Evolutionary conservation across 2,888 invertebrate genomes (phyloP).

Genomic region (Saturnia pavonia): DNA sequence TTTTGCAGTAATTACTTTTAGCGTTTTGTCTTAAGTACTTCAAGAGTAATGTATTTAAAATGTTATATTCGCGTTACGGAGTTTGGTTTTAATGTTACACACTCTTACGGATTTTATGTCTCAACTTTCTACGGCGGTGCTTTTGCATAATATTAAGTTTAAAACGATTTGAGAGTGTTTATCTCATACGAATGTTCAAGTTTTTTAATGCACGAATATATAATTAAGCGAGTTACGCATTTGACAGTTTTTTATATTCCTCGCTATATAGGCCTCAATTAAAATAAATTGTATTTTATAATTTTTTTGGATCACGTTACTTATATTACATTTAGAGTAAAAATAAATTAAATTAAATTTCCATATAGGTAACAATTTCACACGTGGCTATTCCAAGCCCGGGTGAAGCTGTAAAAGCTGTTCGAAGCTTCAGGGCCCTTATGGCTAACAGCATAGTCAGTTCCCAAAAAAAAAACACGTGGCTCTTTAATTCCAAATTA

Average conservation of each 20-base stretch:
- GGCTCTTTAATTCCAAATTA: no score
- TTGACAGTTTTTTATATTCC: not conserved
- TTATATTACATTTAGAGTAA: no score
- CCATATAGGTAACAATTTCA: no score
- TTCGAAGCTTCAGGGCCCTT: no score
- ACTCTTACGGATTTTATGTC: not conserved
- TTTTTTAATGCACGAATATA: not conserved
- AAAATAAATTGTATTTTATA: not conserved
- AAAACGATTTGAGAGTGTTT: not conserved
- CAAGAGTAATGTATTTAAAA: not conserved
- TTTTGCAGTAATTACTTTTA: no score
- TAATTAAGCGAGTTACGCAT: not conserved
- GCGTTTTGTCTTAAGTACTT: slow-evolving; percentile 22
- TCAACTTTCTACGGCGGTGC: slow-evolving; percentile 1
- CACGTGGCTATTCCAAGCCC: no score
- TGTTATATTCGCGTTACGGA: not conserved
- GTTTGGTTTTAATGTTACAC: not conserved
- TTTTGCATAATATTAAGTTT: not conserved
- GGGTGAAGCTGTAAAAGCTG: no score
- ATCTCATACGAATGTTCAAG: not conserved
- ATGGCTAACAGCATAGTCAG: no score
- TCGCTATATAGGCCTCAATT: not conserved
- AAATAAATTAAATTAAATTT: no score
- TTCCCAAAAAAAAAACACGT: no score
- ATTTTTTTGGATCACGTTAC: no score